phyloP scores from a whole-genome alignment of 1,140 invertebrate genomes.

The Drosophila obscura region DNA sequence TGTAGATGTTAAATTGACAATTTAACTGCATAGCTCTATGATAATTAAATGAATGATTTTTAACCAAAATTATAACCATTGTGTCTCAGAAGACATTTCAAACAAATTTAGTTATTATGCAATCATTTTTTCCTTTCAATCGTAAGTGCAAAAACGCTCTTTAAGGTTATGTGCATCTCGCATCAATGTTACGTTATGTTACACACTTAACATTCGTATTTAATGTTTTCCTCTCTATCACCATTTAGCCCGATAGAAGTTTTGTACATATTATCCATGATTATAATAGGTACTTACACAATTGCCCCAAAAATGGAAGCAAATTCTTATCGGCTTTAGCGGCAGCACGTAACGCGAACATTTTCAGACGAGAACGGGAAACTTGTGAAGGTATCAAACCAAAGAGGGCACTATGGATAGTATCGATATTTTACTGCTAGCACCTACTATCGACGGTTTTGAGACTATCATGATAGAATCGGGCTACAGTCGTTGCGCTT shows the following conservation, averaged over 20 bases:
- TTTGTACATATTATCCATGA: conserved; percentile 2
- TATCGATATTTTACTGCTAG: too few species aligned
- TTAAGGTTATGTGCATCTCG: conserved; percentile 31
- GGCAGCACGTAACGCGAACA: conserved; percentile 78
- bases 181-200: not conserved
- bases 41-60: too few species aligned
- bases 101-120: conserved; percentile 28
- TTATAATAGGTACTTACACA: conserved; percentile 65
- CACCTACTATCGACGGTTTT: too few species aligned
- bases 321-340: conserved; percentile 74
- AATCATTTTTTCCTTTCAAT: conserved; percentile 20
- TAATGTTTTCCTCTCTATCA: too few species aligned
- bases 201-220: too few species aligned
- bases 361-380: conserved; percentile 31
- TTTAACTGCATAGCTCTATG: too few species aligned
- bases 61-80: too few species aligned
- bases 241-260: not conserved
- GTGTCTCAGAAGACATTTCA: not conserved
- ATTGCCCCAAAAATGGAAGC: conserved; percentile 73
- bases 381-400: not conserved
- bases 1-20: too few species aligned
- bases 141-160: conserved; percentile 5
- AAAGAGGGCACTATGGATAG: too few species aligned
- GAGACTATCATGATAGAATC: too few species aligned
- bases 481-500: too few species aligned